These are phyloP conservation scores for Stegodyphus mimosarum DNA, from an alignment of 1,140 invertebrate species.

Conservation along the genomic window DNA sequence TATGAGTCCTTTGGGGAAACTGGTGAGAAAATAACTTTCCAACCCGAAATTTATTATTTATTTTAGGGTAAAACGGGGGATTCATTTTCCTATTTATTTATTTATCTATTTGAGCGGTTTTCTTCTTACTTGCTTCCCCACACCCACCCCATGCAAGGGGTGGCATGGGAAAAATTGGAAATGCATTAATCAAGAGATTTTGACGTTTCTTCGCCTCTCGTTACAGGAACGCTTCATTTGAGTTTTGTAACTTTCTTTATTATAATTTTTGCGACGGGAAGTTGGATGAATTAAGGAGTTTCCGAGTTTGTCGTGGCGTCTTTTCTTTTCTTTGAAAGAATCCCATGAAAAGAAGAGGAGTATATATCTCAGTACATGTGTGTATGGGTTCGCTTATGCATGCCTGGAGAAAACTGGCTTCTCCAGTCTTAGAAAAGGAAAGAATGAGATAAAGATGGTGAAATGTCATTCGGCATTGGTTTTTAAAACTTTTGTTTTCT, in stretches of 20 bases:
- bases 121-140: background rate
- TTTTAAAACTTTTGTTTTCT: too few relatives aligned
- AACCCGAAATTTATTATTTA: constrained; percentile 21
- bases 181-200: constrained; percentile 39
- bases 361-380: too few relatives aligned
- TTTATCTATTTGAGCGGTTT: constrained; percentile 35
- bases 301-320: too few relatives aligned
- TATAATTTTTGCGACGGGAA: too few relatives aligned
- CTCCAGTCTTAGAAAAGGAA: too few relatives aligned
- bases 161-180: constrained; percentile 21
- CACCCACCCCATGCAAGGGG: background rate
- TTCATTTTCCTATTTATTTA: constrained; percentile 32
- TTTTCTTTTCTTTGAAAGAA: too few relatives aligned
- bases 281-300: too few relatives aligned
- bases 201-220: constrained; percentile 23
- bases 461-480: too few relatives aligned
- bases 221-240: constrained; percentile 5
- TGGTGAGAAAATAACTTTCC: constrained; percentile 13
- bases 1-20: background rate
- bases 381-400: too few relatives aligned
- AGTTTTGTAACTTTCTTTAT: background rate
- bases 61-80: constrained; percentile 21
- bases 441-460: too few relatives aligned
- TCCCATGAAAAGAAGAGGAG: too few relatives aligned
- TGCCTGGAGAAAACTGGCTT: too few relatives aligned